Conservation (phyloP, 2,113 vertebrate genomes). For the Empidonax traillii region DNA sequence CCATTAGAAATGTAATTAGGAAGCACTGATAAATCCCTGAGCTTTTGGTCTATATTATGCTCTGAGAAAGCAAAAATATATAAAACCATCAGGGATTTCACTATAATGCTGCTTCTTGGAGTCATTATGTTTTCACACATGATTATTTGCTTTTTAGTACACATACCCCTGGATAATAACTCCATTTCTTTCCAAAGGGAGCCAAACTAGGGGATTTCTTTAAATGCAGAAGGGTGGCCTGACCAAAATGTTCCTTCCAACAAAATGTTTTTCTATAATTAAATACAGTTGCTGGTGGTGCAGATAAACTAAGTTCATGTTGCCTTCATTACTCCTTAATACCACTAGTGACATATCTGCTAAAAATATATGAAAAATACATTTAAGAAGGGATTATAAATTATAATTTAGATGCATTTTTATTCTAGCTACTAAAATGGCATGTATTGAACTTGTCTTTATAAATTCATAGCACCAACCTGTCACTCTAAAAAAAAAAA, state of each 20-base stretch:
- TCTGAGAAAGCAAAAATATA: neutral
- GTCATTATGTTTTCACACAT: neutral
- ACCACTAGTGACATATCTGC: neutral
- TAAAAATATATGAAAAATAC: neutral
- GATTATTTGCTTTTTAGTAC: neutral
- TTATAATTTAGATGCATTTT: neutral
- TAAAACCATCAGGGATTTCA: neutral
- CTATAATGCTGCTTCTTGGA: neutral
- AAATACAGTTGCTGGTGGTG: neutral
- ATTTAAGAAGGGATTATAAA: neutral
- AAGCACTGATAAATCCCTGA: neutral
- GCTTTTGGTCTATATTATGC: neutral
- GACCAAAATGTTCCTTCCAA: neutral
- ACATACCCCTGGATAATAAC: neutral
- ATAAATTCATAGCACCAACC: neutral
- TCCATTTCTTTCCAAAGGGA: neutral
- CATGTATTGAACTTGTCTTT: neutral
- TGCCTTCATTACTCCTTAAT: neutral
- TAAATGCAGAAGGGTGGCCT: neutral
- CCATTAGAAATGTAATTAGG: neutral
- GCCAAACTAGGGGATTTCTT: neutral
- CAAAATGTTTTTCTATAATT: neutral
- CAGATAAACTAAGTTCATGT: neutral
- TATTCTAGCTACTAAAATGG: neutral
- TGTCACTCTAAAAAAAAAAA: neutral